These are phyloP conservation scores for Microctonus brassicae DNA, from an alignment of 2,888 invertebrate species.

Conservation along the genomic window DNA sequence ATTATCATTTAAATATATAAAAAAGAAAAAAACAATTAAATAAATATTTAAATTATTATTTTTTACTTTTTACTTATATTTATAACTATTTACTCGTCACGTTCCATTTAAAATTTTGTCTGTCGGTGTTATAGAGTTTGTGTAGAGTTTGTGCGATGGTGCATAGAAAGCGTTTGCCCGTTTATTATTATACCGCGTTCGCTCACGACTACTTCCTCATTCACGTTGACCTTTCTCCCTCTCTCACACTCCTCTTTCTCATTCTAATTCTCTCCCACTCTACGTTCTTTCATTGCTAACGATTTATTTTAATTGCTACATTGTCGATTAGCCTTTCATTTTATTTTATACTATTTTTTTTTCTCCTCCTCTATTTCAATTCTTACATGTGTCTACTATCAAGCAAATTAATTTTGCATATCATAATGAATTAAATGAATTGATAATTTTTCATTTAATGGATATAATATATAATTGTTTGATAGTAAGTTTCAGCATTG, in stretches of 20 bases:
- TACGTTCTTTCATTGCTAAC: not conserved
- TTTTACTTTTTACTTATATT: constrained; percentile 46
- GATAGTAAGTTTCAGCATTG: not conserved
- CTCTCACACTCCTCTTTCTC: constrained; percentile 1
- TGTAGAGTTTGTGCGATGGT: constrained; percentile 6
- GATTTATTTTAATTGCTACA: not conserved
- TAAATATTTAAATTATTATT: not conserved
- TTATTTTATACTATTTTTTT: too few relatives aligned
- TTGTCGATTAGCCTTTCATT: not conserved
- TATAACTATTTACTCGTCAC: constrained; percentile 54
- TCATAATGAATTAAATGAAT: too few relatives aligned
- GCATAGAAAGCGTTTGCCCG: constrained; percentile 42
- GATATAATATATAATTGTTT: too few relatives aligned
- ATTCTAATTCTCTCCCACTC: not conserved
- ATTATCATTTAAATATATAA: not conserved
- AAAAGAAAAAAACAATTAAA: not conserved
- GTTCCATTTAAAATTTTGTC: constrained; percentile 52
- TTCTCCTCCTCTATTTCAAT: too few relatives aligned
- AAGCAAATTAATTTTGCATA: too few relatives aligned
- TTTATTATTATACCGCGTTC: constrained; percentile 54
- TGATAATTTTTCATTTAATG: too few relatives aligned
- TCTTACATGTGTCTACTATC: too few relatives aligned
- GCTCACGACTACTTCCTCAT: constrained; percentile 56
- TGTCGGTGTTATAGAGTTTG: not conserved
- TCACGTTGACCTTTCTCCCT: constrained; percentile 63